These are phyloP conservation scores for Streptopelia turtur DNA, from an alignment of 2,797 vertebrate species.

Conservation along the genomic window DNA sequence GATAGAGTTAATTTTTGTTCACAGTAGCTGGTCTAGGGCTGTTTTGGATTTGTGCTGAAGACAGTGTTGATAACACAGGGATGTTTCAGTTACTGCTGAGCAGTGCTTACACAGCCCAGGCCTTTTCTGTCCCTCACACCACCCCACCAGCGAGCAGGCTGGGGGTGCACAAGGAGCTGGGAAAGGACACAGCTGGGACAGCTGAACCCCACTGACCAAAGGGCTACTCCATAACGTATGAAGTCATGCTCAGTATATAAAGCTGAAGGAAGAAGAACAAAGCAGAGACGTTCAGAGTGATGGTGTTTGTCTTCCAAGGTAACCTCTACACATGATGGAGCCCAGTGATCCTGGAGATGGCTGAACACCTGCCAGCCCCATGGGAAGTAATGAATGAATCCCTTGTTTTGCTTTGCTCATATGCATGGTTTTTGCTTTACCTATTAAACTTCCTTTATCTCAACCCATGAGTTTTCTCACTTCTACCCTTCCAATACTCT, in stretches of 20 bases:
- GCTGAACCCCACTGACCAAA: neutral
- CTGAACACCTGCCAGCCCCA: neutral
- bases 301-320: neutral
- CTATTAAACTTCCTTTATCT: neutral
- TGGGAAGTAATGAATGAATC: neutral
- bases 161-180: neutral
- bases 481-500: neutral
- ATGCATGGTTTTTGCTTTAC: neutral
- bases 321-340: fast-evolving
- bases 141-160: fast-evolving
- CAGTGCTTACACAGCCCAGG: neutral
- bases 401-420: neutral
- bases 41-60: neutral
- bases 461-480: neutral
- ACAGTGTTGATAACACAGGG: neutral
- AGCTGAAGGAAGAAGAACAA: neutral
- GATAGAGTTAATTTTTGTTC: neutral
- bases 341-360: neutral
- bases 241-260: neutral
- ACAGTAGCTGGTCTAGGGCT: neutral
- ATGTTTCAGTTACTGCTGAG: neutral
- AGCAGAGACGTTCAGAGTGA: fast-evolving
- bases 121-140: neutral
- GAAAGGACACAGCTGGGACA: neutral
- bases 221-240: neutral